Conservation (phyloP, 2,113 vertebrate species). For the Strix aluco region DNA sequence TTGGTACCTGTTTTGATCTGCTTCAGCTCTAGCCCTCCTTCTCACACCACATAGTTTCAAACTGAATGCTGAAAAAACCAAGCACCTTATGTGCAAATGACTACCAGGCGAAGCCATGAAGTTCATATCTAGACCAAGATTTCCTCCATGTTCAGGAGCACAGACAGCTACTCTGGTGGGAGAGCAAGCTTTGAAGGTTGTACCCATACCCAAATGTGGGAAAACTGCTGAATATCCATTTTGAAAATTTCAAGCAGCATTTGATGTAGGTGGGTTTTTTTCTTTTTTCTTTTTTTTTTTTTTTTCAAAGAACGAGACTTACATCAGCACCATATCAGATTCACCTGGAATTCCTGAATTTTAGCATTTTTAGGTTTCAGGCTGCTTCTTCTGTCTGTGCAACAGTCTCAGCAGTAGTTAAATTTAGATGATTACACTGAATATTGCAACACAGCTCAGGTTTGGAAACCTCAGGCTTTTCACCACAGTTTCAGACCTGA, state of each 20-base stretch:
- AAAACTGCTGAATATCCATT: background rate
- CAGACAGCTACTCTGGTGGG: background rate
- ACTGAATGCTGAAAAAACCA: background rate
- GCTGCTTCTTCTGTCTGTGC: background rate
- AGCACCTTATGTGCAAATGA: background rate
- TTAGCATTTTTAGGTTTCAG: background rate
- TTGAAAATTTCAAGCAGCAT: background rate
- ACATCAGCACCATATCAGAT: background rate
- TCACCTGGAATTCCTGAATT: background rate
- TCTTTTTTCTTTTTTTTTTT: too few species aligned
- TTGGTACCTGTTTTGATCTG: background rate
- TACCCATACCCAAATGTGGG: background rate
- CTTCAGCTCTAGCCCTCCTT: background rate
- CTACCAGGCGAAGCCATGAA: background rate
- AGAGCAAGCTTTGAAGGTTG: background rate
- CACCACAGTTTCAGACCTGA: background rate
- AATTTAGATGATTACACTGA: background rate
- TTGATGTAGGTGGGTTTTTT: background rate
- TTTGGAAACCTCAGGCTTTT: background rate
- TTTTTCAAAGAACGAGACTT: background rate
- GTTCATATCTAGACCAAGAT: rapidly evolving
- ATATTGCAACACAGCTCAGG: background rate
- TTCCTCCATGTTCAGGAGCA: background rate
- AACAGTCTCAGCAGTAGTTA: background rate
- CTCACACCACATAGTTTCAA: background rate